Evolutionary conservation across 1,140 invertebrate genomes (phyloP).

Genomic region (Cherax quadricarinatus): DNA sequence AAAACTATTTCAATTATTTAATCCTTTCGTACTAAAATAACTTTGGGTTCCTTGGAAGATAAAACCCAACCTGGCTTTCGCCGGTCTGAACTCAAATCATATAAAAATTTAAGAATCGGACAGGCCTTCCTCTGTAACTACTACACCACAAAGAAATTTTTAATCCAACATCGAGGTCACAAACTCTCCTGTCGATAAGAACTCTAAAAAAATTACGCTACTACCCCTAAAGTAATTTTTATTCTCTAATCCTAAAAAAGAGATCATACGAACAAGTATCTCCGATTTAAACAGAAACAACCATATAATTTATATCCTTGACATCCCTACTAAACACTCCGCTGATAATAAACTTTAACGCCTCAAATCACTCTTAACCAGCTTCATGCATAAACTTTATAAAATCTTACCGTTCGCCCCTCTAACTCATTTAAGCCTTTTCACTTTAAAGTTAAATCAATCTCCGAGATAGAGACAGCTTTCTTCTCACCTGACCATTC

Average conservation of each 20-base stretch:
- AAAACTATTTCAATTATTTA: too few species aligned
- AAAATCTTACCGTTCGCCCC: constrained; percentile 82
- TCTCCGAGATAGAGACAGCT: not conserved
- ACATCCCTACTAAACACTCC: constrained; percentile 40
- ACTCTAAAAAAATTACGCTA: constrained; percentile 84
- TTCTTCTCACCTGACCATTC: constrained; percentile 57
- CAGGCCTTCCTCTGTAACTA: too few species aligned
- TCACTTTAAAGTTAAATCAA: constrained; percentile 61
- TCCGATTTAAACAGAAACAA: constrained; percentile 64
- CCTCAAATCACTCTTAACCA: constrained; percentile 75
- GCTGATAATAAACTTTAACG: not conserved
- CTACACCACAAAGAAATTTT: too few species aligned
- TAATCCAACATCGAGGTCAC: too few species aligned
- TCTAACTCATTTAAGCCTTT: constrained; percentile 79
- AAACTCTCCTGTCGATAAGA: constrained; percentile 83
- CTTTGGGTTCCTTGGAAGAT: too few species aligned
- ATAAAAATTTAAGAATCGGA: too few species aligned
- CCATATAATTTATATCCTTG: constrained; percentile 17
- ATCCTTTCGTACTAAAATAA: too few species aligned
- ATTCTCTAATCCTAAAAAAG: constrained; percentile 78
- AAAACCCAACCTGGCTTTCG: too few species aligned
- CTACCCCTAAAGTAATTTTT: constrained; percentile 87
- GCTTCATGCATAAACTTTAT: constrained; percentile 80
- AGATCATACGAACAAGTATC: constrained; percentile 74
- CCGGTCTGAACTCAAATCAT: too few species aligned